Evolutionary conservation across 2,888 invertebrate species (phyloP), one percentile per base, ranked within the genome.

Genomic region (Diabrotica balteata): DNA sequence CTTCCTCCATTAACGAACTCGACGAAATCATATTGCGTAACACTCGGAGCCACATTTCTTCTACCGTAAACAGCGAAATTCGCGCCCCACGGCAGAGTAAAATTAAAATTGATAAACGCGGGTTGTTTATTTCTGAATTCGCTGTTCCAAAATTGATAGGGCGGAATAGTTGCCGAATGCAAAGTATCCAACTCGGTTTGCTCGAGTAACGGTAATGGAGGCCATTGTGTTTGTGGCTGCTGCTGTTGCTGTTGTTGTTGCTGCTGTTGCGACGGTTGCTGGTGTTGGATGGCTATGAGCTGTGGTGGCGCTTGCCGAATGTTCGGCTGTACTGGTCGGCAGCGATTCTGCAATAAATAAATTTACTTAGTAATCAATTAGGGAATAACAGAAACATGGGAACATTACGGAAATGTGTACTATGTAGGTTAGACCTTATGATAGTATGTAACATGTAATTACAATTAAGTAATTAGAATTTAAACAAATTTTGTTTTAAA

Each of bases 21-120:
- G 75, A 95, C 95, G 84, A 98, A 97, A 84, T 98, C 98, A 84
- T 97, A 96, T 85, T 96, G 95, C 72, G 97, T 97, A 79, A 98
- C 95, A 81, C 97, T 95, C 10, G 98, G 98, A 47, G 95, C 94
- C 63, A 96, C 94, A 85, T 97, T 97, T 77, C 96, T 90, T 75
- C 98, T 89, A 45, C 97, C 97, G 84, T 98, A 97, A 71, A 98
- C 93, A 59, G 97, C 98, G 81, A 98, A 95, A 85, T 95, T 95
- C 61, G 94, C 94, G 77, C 94, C 94, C 93, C 95, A 94, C 54
- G 95, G 95, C 78, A 96, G 87, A 68, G 94, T 95, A 82, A 96
- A 92, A 85, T 96, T 96, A 67, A 81, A 80, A 65, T 74, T 71
- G 80, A 95, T 93, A 83, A 94, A 94, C 72, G 94, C 93, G 72